phyloP scores from a whole-genome alignment of 2,888 invertebrate genomes.

The Girardia tigrina region DNA sequence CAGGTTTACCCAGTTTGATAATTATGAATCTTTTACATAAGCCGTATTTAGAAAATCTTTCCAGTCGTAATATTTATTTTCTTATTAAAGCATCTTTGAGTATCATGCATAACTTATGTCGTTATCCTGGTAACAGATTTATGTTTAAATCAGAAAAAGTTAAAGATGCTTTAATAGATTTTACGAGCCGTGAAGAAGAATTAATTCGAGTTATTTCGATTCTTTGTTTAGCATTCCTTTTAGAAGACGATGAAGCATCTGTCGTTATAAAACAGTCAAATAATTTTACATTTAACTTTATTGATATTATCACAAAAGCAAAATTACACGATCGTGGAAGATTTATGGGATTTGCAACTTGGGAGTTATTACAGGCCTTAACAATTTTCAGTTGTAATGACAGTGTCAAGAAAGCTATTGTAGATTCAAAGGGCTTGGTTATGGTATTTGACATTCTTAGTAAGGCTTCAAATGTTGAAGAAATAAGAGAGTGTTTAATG shows the following conservation, averaged over 20 bases:
- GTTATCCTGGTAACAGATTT: conserved; percentile 42
- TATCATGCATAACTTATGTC: conserved; percentile 45
- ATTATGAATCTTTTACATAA: conserved; percentile 44
- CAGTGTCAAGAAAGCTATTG: conserved; percentile 43
- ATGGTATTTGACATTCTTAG: neutral
- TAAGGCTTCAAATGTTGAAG: neutral
- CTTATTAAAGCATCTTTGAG: conserved; percentile 40
- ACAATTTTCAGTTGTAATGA: conserved; percentile 45
- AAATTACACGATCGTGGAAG: conserved; percentile 38
- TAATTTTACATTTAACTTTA: conserved; percentile 12
- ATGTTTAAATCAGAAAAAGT: conserved; percentile 41
- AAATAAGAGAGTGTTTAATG: neutral
- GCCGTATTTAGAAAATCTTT: conserved; percentile 44
- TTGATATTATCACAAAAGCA: conserved; percentile 6
- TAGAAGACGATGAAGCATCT: conserved; percentile 24
- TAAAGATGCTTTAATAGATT: conserved; percentile 29
- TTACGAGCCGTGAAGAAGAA: conserved; percentile 41
- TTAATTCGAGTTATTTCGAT: conserved; percentile 43
- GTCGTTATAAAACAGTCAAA: neutral
- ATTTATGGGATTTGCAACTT: conserved; percentile 39
- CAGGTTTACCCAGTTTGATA: conserved; percentile 42
- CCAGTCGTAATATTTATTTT: conserved; percentile 41
- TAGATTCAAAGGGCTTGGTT: conserved; percentile 34
- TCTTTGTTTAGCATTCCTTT: conserved; percentile 42
- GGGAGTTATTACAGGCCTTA: conserved; percentile 42